phyloP scores from a whole-genome alignment of 2,888 invertebrate species.

The Arrhopalites spinosus region DNA sequence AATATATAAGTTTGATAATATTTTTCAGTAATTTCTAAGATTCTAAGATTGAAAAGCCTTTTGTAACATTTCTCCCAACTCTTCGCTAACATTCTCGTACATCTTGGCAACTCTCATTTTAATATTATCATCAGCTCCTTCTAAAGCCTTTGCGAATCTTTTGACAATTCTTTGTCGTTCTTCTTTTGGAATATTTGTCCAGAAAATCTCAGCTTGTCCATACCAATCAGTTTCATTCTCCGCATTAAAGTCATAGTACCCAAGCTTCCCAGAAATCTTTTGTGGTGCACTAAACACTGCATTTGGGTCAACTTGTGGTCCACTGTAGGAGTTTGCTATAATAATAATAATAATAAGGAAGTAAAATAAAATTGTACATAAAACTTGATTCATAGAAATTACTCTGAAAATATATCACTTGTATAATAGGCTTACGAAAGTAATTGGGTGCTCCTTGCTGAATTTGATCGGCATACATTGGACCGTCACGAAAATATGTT shows the following conservation, averaged over 20 bases:
- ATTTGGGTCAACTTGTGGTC: background rate
- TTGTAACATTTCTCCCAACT: background rate
- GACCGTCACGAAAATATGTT: background rate
- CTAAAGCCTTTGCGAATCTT: background rate
- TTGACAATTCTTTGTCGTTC: background rate
- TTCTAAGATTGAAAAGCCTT: background rate
- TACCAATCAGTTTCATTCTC: background rate
- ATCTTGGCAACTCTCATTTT: background rate
- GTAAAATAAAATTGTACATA: too few species aligned
- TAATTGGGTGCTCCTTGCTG: conserved; percentile 9
- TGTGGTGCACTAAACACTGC: background rate
- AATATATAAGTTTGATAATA: too few species aligned
- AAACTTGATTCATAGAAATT: too few species aligned
- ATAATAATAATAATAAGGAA: too few species aligned
- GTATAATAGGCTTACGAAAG: background rate
- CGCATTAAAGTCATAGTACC: background rate
- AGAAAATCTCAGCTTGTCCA: background rate
- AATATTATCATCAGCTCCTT: background rate
- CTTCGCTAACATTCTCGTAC: background rate
- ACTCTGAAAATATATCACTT: too few species aligned
- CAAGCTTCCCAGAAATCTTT: background rate
- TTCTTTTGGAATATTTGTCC: background rate
- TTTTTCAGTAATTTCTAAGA: too few species aligned
- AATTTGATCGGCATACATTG: background rate
- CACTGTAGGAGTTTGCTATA: background rate